These are phyloP conservation scores for Temnopleurus reevesii DNA, from an alignment of 53 echinoderm and acorn worm genomes.

Conservation along the genomic window DNA sequence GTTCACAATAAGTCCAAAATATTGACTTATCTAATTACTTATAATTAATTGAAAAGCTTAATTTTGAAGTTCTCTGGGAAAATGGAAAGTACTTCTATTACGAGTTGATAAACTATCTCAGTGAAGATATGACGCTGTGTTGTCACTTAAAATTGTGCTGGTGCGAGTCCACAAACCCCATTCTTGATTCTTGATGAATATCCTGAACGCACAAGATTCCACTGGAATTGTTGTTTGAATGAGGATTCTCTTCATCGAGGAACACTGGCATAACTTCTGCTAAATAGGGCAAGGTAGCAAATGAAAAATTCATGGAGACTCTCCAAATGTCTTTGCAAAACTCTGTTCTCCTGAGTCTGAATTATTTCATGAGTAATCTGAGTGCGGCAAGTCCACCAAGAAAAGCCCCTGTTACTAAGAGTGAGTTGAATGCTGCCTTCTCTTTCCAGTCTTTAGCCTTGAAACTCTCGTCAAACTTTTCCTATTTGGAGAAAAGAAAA, in stretches of 20 bases:
- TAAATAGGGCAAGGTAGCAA: neutral
- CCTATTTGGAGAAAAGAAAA: constrained; percentile 65
- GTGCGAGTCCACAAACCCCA: neutral
- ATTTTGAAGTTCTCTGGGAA: neutral
- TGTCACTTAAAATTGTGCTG: neutral
- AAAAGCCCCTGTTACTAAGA: constrained; percentile 82
- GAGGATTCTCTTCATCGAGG: neutral
- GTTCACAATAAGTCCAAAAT: too few relatives aligned
- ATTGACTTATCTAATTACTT: too few relatives aligned
- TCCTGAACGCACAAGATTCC: neutral
- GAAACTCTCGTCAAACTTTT: constrained; percentile 89
- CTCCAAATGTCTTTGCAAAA: neutral
- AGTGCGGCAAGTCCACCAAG: constrained; percentile 87
- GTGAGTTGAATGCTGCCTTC: constrained; percentile 87
- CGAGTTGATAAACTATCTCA: neutral
- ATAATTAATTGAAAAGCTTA: too few relatives aligned
- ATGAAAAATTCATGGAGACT: neutral
- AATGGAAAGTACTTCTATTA: neutral
- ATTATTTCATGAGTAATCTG: constrained; percentile 79
- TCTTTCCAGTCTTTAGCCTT: constrained; percentile 98
- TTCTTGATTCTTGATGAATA: neutral
- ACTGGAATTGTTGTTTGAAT: neutral
- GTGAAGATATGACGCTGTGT: too few relatives aligned
- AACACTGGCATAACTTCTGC: neutral
- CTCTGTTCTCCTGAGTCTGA: neutral